Percentiles rank a stretch among this genome's conserved stretches.
Conservation (phyloP, 2,888 invertebrate genomes). For the Chaetoderma sp. region DNA sequence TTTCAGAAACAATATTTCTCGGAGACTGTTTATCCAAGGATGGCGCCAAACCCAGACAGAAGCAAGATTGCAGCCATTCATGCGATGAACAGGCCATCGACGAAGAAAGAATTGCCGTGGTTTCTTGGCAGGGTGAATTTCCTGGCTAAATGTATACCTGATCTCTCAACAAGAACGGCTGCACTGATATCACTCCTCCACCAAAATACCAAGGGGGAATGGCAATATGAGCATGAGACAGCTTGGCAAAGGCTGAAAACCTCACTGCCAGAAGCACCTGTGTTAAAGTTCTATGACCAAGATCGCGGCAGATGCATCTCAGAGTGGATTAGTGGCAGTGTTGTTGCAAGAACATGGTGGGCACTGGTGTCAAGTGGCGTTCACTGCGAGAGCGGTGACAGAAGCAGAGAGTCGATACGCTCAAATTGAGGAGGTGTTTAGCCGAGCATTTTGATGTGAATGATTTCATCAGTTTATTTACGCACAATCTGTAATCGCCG, state of each 20-base stretch:
- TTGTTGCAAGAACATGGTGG: too few relatives aligned
- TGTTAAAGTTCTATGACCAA: slow-evolving; percentile 22
- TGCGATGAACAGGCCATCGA: background rate
- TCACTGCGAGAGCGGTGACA: slow-evolving; percentile 28
- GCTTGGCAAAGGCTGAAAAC: background rate
- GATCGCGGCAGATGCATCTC: slow-evolving; percentile 15
- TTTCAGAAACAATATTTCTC: slow-evolving; percentile 16
- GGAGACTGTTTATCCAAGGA: slow-evolving; percentile 9
- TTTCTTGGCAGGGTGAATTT: slow-evolving; percentile 22
- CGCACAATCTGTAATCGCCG: slow-evolving; percentile 15
- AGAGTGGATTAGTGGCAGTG: slow-evolving; percentile 5
- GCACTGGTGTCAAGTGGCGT: slow-evolving; percentile 17
- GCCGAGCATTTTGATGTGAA: slow-evolving; percentile 18
- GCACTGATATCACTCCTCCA: slow-evolving; percentile 10
- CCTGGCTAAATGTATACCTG: slow-evolving; percentile 7
- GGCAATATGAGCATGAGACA: too few relatives aligned
- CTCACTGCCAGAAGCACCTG: background rate
- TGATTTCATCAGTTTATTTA: too few relatives aligned
- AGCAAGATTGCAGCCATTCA: background rate
- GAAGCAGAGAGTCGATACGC: too few relatives aligned
- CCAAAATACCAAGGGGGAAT: too few relatives aligned
- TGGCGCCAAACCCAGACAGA: slow-evolving; percentile 8
- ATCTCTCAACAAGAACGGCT: slow-evolving; percentile 9
- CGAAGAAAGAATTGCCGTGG: slow-evolving; percentile 16
- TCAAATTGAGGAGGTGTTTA: slow-evolving; percentile 17